phyloP scores from a whole-genome alignment of 2,888 invertebrate species.

The Cheilosia pagana region DNA sequence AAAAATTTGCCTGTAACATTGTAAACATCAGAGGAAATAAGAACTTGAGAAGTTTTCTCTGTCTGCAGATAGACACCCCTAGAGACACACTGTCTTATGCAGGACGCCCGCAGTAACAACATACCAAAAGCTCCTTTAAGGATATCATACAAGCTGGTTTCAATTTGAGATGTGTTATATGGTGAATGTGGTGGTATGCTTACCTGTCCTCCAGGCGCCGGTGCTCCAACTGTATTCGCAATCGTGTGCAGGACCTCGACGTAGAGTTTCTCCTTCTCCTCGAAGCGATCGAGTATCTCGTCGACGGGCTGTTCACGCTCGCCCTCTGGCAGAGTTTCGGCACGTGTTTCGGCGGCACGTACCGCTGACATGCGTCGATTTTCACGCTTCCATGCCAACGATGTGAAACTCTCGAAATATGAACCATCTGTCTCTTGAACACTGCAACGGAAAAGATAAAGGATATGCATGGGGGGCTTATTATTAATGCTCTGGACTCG shows the following conservation, averaged over 20 bases:
- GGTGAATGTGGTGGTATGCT: constrained; percentile 36
- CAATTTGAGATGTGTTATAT: background rate
- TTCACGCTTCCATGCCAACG: constrained; percentile 95
- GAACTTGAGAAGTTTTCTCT: background rate
- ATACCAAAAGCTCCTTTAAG: too few relatives aligned
- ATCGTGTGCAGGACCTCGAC: constrained; percentile 97
- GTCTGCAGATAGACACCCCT: too few relatives aligned
- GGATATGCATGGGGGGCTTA: background rate
- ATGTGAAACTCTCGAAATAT: constrained; percentile 97
- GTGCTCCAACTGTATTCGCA: constrained; percentile 94
- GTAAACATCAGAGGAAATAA: constrained; percentile 5
- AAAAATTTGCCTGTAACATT: constrained; percentile 12
- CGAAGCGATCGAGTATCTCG: constrained; percentile 82
- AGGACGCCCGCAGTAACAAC: too few relatives aligned
- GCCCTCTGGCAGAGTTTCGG: constrained; percentile 86
- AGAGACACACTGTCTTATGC: too few relatives aligned
- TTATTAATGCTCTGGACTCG: background rate
- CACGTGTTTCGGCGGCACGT: constrained; percentile 89
- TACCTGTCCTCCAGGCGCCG: constrained; percentile 88
- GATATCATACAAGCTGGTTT: background rate
- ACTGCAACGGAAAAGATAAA: constrained; percentile 84
- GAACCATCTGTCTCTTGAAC: constrained; percentile 97
- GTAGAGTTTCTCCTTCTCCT: constrained; percentile 89
- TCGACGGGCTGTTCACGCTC: constrained; percentile 83
- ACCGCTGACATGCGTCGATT: constrained; percentile 92